Conservation (phyloP, 2,888 invertebrate genomes). For the Ommatoiulus sabulosus region DNA sequence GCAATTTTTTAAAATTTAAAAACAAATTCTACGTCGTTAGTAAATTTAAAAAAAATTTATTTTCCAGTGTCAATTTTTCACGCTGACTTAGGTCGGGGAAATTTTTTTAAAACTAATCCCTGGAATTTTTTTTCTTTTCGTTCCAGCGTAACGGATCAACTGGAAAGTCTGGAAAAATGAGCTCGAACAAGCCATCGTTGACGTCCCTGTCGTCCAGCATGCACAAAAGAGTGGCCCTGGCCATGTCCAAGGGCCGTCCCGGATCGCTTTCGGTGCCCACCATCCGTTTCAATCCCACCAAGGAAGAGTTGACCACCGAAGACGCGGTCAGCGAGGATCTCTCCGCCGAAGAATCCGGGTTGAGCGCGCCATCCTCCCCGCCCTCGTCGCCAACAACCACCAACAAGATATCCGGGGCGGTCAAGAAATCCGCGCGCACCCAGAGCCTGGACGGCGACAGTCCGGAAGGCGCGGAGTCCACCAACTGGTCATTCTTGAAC, state of each 20-base stretch:
- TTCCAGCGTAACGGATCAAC: too few relatives aligned
- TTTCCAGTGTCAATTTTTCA: too few relatives aligned
- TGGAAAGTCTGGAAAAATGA: background rate
- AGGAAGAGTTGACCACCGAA: constrained; percentile 75
- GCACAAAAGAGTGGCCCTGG: constrained; percentile 17
- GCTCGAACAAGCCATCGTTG: background rate
- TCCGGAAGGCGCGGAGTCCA: background rate
- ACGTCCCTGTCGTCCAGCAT: background rate
- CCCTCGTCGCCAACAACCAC: background rate
- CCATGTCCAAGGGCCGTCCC: constrained; percentile 58
- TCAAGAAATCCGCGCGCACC: constrained; percentile 71
- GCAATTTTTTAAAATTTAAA: too few relatives aligned
- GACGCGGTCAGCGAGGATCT: constrained; percentile 33
- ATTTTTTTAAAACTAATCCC: too few relatives aligned
- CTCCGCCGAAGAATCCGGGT: background rate
- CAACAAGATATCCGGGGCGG: background rate
- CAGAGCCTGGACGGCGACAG: constrained; percentile 67
- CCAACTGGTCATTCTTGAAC: constrained; percentile 77
- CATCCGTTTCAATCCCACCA: constrained; percentile 77
- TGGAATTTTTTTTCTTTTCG: too few relatives aligned
- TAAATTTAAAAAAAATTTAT: too few relatives aligned
- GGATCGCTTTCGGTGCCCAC: constrained; percentile 66
- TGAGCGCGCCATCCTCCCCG: background rate
- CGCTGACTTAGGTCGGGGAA: too few relatives aligned
- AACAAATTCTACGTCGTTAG: too few relatives aligned